Evolutionary conservation across 2,888 invertebrate species (phyloP).

Genomic region (Dioctria linearis): DNA sequence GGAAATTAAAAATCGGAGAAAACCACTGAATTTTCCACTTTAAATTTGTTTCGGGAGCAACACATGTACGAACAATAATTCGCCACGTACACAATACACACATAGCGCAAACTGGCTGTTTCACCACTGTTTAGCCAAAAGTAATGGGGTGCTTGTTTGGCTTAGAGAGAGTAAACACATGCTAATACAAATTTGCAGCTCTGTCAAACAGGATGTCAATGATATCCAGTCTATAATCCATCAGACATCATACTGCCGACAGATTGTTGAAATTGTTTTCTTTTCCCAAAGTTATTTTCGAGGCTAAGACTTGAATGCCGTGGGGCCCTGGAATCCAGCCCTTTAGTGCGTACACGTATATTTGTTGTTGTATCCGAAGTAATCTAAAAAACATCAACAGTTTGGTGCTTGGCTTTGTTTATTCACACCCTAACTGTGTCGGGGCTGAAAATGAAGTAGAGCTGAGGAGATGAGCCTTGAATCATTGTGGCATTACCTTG

Average conservation of each 20-base stretch:
- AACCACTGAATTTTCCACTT: no score
- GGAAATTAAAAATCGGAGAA: no score
- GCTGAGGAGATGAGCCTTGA: slow-evolving; percentile 5
- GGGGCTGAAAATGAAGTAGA: slow-evolving; percentile 5
- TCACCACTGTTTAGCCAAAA: no score
- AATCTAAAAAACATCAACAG: slow-evolving; percentile 48
- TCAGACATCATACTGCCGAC: slow-evolving; percentile 42
- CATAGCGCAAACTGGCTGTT: no score
- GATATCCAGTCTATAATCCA: slow-evolving; percentile 48
- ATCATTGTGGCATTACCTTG: slow-evolving; percentile 21
- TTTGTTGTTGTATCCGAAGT: slow-evolving; percentile 43
- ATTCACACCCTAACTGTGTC: slow-evolving; percentile 25
- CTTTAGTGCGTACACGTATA: neutral
- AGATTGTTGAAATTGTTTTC: slow-evolving; percentile 45
- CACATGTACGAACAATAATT: no score
- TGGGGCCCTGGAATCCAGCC: neutral
- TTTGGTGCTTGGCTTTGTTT: slow-evolving; percentile 38
- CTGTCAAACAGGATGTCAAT: slow-evolving; percentile 47
- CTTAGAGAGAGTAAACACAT: slow-evolving; percentile 21
- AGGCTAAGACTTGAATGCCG: slow-evolving; percentile 6
- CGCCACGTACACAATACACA: no score
- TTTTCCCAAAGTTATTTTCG: slow-evolving; percentile 14
- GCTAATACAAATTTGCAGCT: slow-evolving; percentile 24
- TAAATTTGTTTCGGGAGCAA: no score
- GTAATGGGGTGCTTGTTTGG: no score